Conservation (phyloP, 1,140 invertebrate genomes). For the Apis florea region DNA sequence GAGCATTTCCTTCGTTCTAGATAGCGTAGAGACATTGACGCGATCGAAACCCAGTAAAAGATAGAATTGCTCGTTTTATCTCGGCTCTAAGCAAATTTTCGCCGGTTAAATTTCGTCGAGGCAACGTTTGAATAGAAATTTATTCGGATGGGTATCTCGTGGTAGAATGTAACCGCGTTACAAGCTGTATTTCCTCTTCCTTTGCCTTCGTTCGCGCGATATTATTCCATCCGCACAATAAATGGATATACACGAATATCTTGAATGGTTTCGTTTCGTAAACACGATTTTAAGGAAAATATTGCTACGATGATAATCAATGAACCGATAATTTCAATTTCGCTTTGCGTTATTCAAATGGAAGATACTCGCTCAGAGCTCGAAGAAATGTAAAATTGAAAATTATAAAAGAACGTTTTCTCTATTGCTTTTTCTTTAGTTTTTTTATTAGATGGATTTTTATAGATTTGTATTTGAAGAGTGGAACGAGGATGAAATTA, state of each 20-base stretch:
- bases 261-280: no score
- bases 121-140: conserved; percentile 51
- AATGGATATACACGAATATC: neutral
- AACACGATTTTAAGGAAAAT: no score
- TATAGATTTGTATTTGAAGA: no score
- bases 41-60: neutral
- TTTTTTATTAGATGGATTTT: no score
- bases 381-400: no score
- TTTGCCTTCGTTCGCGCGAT: neutral
- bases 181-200: conserved; percentile 26
- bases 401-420: no score
- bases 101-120: neutral
- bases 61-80: neutral
- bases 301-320: no score
- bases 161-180: conserved; percentile 52
- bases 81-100: neutral
- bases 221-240: conserved; percentile 27
- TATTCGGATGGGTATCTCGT: conserved; percentile 54
- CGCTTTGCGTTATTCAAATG: no score
- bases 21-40: neutral
- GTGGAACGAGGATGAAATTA: no score
- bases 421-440: no score
- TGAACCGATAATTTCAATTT: no score
- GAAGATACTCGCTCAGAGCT: no score
- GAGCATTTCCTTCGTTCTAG: neutral